Evolutionary conservation across 2,113 vertebrate genomes (phyloP), one percentile per base, ranked within the genome.

Genomic region (Cynoglossus semilaevis): DNA sequence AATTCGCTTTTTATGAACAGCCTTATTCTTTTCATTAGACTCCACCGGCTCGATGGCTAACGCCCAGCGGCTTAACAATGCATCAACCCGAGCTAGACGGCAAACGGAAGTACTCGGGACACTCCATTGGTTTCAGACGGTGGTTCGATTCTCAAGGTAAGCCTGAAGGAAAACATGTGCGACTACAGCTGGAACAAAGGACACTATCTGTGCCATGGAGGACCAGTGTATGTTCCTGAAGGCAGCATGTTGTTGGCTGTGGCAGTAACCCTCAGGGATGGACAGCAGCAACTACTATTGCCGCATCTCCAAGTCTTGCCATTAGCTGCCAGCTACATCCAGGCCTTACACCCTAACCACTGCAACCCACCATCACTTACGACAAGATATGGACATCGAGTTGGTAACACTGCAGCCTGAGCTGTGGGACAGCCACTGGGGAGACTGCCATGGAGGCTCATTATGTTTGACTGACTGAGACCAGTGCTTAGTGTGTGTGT

Each of bases 11-110:
- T 45, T 72, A 71, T 63, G 52, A 73, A 43, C 61, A 22, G 61
- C 56, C 63, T 53, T 72, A 61, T 75, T 81, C 74, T 63, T 82
- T 84, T 79, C 82, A 85, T 88, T 86, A 86, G 64, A 34, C 15
- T 43, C 51, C 53, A 34, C 76, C 71, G 22, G 69, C 42, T 16
- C 19, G 37, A 76, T 70, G 70, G 72, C 52, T 58, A 58, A 62
- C 57, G 58, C 69, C 73, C 71, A 40, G 72, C 74, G 67, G 85
- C 37, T 58, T 56, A 61, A 76, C 81, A 71, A 80, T 73, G 63
- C 56, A 77, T 77, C 72, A 80, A 59, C 54, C 16, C 19, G 52
- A 70, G 65, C 54, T 22, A 12, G 71, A 66, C 22, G 13, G 69
- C 53, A 51, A 7, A 58, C 51, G 68, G 76, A 70, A 58, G 52